Evolutionary conservation across 2,797 vertebrate species (phyloP).

Genomic region (Nothura maculosa): DNA sequence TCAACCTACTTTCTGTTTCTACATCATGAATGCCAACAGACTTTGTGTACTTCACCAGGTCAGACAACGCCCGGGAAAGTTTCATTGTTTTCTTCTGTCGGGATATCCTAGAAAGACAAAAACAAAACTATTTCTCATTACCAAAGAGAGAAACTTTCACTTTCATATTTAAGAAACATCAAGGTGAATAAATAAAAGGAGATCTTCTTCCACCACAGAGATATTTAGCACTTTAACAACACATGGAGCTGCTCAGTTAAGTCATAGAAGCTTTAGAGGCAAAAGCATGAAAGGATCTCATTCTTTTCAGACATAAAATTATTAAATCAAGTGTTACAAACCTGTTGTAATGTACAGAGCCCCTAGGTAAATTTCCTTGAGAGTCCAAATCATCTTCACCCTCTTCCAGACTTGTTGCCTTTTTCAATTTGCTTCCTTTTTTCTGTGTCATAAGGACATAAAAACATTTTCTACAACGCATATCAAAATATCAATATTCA

Average conservation of each 20-base stretch:
- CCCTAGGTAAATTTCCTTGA: constrained; percentile 85
- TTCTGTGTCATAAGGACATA: constrained; percentile 82
- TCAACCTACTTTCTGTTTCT: constrained; percentile 88
- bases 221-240: not conserved
- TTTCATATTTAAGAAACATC: not conserved
- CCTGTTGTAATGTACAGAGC: constrained; percentile 87
- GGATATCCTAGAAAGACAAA: constrained; percentile 75
- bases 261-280: not conserved
- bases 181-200: not conserved
- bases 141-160: not conserved
- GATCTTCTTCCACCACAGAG: not conserved
- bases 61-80: constrained; percentile 94
- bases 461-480: not conserved
- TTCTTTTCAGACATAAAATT: not conserved
- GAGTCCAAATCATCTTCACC: constrained; percentile 89
- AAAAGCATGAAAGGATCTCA: not conserved
- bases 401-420: constrained; percentile 90
- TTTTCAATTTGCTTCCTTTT: constrained; percentile 92
- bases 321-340: constrained; percentile 50
- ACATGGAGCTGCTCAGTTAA: not conserved
- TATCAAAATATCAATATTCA: not conserved
- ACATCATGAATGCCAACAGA: constrained; percentile 94
- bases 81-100: constrained; percentile 97
- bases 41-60: constrained; percentile 96
- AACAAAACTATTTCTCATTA: not conserved